These are phyloP conservation scores for Chelonus formosanus DNA, from an alignment of 2,888 invertebrate species.

Conservation along the genomic window DNA sequence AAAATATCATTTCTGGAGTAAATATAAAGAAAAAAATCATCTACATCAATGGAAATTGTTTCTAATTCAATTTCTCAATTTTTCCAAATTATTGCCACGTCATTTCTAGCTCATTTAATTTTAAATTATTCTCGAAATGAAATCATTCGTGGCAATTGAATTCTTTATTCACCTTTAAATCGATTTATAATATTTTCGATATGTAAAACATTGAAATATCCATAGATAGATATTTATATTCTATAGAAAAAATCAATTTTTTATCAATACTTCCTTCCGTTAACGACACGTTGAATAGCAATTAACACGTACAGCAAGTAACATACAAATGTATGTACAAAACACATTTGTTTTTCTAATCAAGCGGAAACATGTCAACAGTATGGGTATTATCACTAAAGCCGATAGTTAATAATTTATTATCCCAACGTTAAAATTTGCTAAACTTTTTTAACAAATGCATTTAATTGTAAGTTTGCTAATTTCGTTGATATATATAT, in stretches of 20 bases:
- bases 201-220: not conserved
- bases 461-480: too few species aligned
- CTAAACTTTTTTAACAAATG: not conserved
- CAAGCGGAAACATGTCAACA: conserved; percentile 23
- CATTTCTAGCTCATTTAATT: too few species aligned
- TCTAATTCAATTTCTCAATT: too few species aligned
- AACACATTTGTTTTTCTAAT: conserved; percentile 24
- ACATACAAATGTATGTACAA: conserved; percentile 1
- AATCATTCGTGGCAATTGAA: too few species aligned
- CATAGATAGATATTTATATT: too few species aligned
- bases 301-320: not conserved
- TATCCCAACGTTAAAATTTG: not conserved
- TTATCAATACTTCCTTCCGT: not conserved
- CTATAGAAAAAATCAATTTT: not conserved
- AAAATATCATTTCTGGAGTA: too few species aligned
- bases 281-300: not conserved
- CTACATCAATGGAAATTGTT: too few species aligned
- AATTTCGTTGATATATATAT: too few species aligned
- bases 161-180: too few species aligned
- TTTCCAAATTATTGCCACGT: too few species aligned
- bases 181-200: not conserved
- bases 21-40: too few species aligned
- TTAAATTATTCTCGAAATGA: too few species aligned
- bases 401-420: conserved; percentile 20
- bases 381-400: conserved; percentile 18